phyloP scores from a whole-genome alignment of 2,113 vertebrate species.

The Pontoporia blainvillei region DNA sequence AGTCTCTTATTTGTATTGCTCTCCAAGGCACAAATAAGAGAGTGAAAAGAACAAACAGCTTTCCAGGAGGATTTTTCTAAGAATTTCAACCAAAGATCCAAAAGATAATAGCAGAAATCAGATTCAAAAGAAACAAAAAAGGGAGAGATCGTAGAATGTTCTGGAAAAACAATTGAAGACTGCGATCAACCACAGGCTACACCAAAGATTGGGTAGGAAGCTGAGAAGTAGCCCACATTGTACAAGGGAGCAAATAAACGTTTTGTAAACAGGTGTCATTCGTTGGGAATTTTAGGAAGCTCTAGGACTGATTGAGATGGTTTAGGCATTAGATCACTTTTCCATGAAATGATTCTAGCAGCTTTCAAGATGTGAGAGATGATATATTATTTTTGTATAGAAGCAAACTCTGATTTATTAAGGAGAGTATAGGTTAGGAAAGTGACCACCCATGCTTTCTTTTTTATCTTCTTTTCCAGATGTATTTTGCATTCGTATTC shows the following conservation, averaged over 20 bases:
- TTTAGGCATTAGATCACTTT: background rate
- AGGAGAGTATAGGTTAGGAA: constrained; percentile 35
- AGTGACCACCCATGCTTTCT: constrained; percentile 47
- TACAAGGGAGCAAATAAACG: background rate
- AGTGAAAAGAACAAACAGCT: background rate
- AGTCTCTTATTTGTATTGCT: background rate
- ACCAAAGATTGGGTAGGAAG: background rate
- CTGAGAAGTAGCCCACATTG: background rate
- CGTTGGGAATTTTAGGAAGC: background rate
- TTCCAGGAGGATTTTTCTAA: background rate
- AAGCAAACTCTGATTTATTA: constrained; percentile 59
- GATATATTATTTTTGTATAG: constrained; percentile 36
- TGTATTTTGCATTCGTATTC: constrained; percentile 39
- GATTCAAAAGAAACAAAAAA: background rate
- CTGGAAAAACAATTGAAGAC: background rate
- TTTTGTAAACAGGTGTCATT: background rate
- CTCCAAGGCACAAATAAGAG: background rate
- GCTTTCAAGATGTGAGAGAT: constrained; percentile 24
- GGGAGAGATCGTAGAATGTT: background rate
- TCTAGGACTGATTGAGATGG: background rate
- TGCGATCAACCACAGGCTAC: background rate
- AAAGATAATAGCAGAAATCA: constrained; percentile 3
- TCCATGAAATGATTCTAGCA: constrained; percentile 49
- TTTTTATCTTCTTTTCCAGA: constrained; percentile 69
- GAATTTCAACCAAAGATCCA: background rate